phyloP scores from a whole-genome alignment of 2,113 vertebrate species.

The Tautogolabrus adspersus region DNA sequence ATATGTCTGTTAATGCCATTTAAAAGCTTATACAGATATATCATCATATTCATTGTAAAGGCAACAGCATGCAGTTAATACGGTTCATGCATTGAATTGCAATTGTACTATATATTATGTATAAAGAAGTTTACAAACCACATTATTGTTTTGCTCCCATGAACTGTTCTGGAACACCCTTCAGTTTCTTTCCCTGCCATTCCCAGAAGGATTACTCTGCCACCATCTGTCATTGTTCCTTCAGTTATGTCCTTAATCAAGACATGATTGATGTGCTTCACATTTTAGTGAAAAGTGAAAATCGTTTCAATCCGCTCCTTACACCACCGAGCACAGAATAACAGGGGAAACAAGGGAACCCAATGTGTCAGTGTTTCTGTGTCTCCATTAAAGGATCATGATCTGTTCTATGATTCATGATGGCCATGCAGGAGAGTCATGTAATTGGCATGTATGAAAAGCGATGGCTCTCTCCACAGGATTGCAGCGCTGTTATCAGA shows the following conservation, averaged over 20 bases:
- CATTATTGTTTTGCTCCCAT: constrained; percentile 21
- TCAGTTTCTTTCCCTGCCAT: constrained; percentile 41
- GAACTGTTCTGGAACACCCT: constrained; percentile 20
- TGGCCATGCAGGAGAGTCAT: constrained; percentile 70
- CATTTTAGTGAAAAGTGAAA: constrained; percentile 51
- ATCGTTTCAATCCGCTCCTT: constrained; percentile 41
- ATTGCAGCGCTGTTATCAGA: constrained; percentile 68
- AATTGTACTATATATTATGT: constrained; percentile 4
- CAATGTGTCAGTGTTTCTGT: constrained; percentile 67
- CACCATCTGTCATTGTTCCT: constrained; percentile 18
- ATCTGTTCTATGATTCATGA: constrained; percentile 82
- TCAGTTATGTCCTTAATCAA: constrained; percentile 55
- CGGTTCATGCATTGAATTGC: not conserved
- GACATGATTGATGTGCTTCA: constrained; percentile 34
- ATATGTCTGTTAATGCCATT: not conserved
- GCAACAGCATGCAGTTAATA: constrained; percentile 2
- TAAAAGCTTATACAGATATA: not conserved
- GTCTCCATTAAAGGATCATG: constrained; percentile 78
- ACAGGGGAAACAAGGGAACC: constrained; percentile 57
- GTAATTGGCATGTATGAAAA: constrained; percentile 77
- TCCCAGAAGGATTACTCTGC: constrained; percentile 37
- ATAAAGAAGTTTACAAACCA: constrained; percentile 12
- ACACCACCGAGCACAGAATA: constrained; percentile 39
- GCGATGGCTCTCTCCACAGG: constrained; percentile 60
- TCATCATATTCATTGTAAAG: constrained; percentile 10